phyloP scores from a whole-genome alignment of 2,797 vertebrate species.

The Trachurus trachurus region DNA sequence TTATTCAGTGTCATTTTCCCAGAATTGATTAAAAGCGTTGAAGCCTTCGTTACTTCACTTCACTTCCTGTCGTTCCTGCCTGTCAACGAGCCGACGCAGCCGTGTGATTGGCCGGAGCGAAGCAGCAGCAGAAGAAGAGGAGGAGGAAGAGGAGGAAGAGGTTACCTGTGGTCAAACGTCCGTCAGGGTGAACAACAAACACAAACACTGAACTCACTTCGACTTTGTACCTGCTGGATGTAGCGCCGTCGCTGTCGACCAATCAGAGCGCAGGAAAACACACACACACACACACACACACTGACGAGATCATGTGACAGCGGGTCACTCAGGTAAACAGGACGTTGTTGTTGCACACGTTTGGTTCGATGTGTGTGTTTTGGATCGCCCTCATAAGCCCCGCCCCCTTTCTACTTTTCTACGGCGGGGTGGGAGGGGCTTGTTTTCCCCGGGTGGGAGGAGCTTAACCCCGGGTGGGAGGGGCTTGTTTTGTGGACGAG shows the following conservation, averaged over 20 bases:
- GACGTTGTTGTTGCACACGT: constrained; percentile 16
- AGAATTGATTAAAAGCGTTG: too few species aligned
- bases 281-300: not conserved
- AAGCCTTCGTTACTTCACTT: too few species aligned
- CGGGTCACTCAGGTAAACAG: constrained; percentile 41
- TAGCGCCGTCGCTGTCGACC: constrained; percentile 9
- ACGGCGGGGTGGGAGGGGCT: constrained; percentile 21
- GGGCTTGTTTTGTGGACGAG: constrained; percentile 11
- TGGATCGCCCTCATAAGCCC: not conserved
- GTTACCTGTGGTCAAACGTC: not conserved
- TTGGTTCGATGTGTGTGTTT: not conserved
- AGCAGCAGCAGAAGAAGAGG: too few species aligned
- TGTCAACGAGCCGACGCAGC: not conserved
- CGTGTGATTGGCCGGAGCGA: constrained; percentile 40
- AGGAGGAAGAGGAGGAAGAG: not conserved
- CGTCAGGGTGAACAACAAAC: too few species aligned
- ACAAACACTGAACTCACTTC: constrained; percentile 33
- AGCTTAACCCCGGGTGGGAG: constrained; percentile 22
- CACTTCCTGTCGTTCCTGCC: not conserved
- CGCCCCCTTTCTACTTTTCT: constrained; percentile 50
- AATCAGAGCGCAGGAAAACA: constrained; percentile 10
- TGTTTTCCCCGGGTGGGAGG: constrained; percentile 32
- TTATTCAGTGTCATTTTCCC: too few species aligned
- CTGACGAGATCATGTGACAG: constrained; percentile 1
- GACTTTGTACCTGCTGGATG: constrained; percentile 48